These are phyloP conservation scores for Andrena fulva DNA, from an alignment of 2,888 invertebrate species.

Conservation along the genomic window DNA sequence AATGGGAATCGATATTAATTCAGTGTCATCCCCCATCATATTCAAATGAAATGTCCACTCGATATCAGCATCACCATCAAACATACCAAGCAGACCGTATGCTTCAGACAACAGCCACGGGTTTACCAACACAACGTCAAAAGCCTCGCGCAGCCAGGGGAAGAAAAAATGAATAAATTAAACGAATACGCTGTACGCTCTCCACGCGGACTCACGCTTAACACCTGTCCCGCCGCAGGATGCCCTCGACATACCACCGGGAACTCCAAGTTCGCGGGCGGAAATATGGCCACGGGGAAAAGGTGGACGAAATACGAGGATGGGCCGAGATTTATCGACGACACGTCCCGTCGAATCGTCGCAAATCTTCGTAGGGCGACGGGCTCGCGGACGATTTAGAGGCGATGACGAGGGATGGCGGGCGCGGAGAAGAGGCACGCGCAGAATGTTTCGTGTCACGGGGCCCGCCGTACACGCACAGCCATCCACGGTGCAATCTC, in stretches of 20 bases:
- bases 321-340: conserved; percentile 46
- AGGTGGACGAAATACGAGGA: conserved; percentile 28
- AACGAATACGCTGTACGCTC: too few relatives aligned
- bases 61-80: too few relatives aligned
- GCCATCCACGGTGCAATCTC: conserved; percentile 62
- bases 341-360: conserved; percentile 41
- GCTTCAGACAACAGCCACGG: too few relatives aligned
- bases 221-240: too few relatives aligned
- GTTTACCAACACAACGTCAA: too few relatives aligned
- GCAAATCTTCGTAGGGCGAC: conserved; percentile 54
- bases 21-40: too few relatives aligned
- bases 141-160: too few relatives aligned
- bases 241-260: not conserved
- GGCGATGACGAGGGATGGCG: conserved; percentile 22
- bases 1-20: too few relatives aligned
- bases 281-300: conserved; percentile 14
- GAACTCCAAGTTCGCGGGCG: not conserved
- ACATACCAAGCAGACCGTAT: too few relatives aligned
- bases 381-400: conserved; percentile 48
- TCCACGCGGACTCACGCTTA: too few relatives aligned
- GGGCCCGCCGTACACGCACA: conserved; percentile 52
- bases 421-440: conserved; percentile 52
- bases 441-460: conserved; percentile 61
- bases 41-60: too few relatives aligned
- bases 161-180: too few relatives aligned